Evolutionary conservation across 2,797 vertebrate genomes (phyloP).

Genomic region (Euphonia xanthogaster): DNA sequence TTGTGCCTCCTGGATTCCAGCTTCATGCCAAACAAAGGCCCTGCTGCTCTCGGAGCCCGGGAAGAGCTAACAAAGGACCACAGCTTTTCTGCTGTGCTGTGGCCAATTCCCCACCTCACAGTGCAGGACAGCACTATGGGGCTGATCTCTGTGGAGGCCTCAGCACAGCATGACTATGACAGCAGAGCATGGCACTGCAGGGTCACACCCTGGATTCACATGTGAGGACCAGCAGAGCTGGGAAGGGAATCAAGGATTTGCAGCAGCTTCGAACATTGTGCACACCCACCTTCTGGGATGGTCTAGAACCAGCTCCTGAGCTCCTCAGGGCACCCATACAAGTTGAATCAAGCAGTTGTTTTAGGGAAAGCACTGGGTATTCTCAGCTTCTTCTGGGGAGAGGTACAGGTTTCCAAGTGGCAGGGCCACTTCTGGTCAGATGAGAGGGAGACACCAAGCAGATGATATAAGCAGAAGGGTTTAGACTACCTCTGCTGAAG

Average conservation of each 20-base stretch:
- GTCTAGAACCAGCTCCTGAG: neutral
- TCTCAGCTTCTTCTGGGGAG: neutral
- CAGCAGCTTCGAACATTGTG: rapidly evolving
- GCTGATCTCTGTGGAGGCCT: neutral
- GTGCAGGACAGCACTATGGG: neutral
- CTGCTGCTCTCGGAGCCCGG: neutral
- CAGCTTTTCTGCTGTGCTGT: neutral
- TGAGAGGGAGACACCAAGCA: neutral
- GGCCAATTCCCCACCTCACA: neutral
- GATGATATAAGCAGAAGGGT: neutral
- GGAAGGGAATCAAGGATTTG: neutral
- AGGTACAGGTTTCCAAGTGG: neutral
- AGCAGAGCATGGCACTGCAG: rapidly evolving
- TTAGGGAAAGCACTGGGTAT: neutral
- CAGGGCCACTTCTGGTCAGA: neutral
- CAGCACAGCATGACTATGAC: rapidly evolving
- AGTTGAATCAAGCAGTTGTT: neutral
- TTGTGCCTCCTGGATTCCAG: slow-evolving; percentile 16
- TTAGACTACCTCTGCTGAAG: neutral
- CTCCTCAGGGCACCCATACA: no score
- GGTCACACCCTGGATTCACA: neutral
- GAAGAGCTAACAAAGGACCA: neutral
- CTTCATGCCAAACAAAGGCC: neutral
- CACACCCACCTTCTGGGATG: neutral
- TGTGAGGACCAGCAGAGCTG: rapidly evolving